Percentiles rank a stretch among this genome's conserved stretches.
Conservation (phyloP, 2,888 invertebrate species). For the Hydriomena furcata region DNA sequence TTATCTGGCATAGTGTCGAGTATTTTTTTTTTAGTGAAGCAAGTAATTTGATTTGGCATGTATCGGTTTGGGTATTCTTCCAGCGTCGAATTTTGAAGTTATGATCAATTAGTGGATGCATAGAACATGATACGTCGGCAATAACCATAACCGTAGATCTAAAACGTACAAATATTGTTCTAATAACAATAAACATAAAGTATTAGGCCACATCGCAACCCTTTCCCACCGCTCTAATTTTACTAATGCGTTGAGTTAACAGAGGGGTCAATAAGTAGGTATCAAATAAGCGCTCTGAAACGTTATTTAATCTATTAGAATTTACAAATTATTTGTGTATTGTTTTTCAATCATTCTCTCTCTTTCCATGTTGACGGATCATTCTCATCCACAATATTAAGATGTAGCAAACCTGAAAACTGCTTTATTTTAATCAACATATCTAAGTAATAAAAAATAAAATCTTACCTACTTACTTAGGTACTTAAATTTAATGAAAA, state of each 20-base stretch:
- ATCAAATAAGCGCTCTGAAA: constrained; percentile 71
- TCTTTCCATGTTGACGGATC: too few relatives aligned
- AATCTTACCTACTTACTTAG: too few relatives aligned
- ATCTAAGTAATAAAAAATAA: too few relatives aligned
- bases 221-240: constrained; percentile 83
- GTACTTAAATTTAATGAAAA: constrained; percentile 32
- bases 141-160: constrained; percentile 79
- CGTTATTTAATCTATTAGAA: constrained; percentile 59
- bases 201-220: constrained; percentile 62
- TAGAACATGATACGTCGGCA: constrained; percentile 53
- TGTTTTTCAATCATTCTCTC: constrained; percentile 31
- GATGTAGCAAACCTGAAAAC: too few relatives aligned
- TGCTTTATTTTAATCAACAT: too few relatives aligned
- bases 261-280: constrained; percentile 68
- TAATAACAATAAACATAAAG: constrained; percentile 82
- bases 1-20: background rate
- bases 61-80: background rate
- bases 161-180: constrained; percentile 79
- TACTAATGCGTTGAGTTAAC: constrained; percentile 74
- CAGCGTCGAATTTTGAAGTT: constrained; percentile 13
- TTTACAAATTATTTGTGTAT: constrained; percentile 65
- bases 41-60: background rate
- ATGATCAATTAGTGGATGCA: constrained; percentile 39
- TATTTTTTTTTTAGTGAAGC: too few relatives aligned
- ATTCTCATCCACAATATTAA: too few relatives aligned